phyloP scores from a whole-genome alignment of 2,113 vertebrate genomes.

The Perca schrenkii region DNA sequence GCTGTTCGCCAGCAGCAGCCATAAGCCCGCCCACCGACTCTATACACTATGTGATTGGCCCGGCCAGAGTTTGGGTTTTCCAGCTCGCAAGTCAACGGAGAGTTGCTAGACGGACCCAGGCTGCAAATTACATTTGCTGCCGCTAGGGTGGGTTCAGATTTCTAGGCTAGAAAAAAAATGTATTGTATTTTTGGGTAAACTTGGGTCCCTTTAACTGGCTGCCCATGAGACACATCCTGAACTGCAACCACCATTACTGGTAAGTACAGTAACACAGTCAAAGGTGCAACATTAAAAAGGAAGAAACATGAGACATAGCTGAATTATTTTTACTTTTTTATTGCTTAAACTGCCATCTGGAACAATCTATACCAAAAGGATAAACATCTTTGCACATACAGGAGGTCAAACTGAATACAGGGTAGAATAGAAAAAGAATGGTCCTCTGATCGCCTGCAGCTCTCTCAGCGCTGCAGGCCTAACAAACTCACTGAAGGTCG shows the following conservation, averaged over 20 bases:
- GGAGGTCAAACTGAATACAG: conserved; percentile 90
- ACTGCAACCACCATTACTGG: not conserved
- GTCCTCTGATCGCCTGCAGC: conserved; percentile 90
- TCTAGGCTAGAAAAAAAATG: no score
- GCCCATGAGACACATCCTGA: not conserved
- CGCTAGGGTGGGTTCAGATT: no score
- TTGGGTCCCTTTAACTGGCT: not conserved
- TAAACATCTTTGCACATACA: conserved; percentile 93
- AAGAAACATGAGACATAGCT: conserved; percentile 12
- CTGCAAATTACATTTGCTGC: no score
- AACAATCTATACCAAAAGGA: conserved; percentile 98
- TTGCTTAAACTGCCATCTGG: conserved; percentile 97
- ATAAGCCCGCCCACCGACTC: no score
- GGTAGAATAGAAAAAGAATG: conserved; percentile 93
- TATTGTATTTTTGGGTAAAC: no score
- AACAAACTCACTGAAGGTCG: conserved; percentile 82
- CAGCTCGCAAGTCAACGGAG: no score
- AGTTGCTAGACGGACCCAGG: no score
- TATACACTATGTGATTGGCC: no score
- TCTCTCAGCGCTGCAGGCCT: conserved; percentile 83
- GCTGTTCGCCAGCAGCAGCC: no score
- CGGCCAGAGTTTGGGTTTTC: no score
- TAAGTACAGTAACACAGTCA: not conserved
- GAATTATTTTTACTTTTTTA: conserved; percentile 88
- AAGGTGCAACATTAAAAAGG: not conserved